These are phyloP conservation scores for Eupithecia insigniata DNA, from an alignment of 2,888 invertebrate genomes.

Conservation along the genomic window DNA sequence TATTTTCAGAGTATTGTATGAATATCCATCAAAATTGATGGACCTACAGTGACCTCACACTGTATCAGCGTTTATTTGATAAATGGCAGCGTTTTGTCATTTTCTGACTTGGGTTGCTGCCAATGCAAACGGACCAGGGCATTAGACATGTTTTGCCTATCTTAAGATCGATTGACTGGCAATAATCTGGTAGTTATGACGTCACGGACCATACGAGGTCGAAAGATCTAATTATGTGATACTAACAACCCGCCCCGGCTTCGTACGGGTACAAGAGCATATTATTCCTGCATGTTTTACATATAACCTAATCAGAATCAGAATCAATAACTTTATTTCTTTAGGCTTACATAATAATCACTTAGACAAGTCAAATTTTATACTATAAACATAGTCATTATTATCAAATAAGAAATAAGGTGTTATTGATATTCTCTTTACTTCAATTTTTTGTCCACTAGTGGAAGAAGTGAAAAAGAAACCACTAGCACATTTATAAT, in stretches of 20 bases:
- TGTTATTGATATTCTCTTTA: no score
- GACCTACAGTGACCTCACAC: conserved; percentile 16
- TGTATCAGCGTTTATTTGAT: conserved; percentile 40
- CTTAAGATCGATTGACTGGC: conserved; percentile 30
- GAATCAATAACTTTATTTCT: no score
- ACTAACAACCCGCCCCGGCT: background rate
- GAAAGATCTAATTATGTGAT: conserved; percentile 2
- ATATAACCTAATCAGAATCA: no score
- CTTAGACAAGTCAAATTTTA: no score
- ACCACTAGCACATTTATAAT: no score
- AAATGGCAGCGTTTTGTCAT: conserved; percentile 40
- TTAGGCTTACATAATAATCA: no score
- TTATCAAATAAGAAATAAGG: no score
- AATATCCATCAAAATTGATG: conserved; percentile 13
- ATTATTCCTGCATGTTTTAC: no score
- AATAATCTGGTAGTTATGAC: conserved; percentile 13
- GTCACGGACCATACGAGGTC: background rate
- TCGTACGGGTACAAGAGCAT: no score
- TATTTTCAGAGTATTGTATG: background rate
- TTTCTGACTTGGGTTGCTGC: conserved; percentile 33
- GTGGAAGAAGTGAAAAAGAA: no score
- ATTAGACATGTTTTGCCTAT: conserved; percentile 34
- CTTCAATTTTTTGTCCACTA: no score
- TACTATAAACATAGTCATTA: no score
- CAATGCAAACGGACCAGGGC: conserved; percentile 33